These are phyloP conservation scores for Centroberyx gerrardi DNA, from an alignment of 2,797 vertebrate genomes.

Conservation along the genomic window DNA sequence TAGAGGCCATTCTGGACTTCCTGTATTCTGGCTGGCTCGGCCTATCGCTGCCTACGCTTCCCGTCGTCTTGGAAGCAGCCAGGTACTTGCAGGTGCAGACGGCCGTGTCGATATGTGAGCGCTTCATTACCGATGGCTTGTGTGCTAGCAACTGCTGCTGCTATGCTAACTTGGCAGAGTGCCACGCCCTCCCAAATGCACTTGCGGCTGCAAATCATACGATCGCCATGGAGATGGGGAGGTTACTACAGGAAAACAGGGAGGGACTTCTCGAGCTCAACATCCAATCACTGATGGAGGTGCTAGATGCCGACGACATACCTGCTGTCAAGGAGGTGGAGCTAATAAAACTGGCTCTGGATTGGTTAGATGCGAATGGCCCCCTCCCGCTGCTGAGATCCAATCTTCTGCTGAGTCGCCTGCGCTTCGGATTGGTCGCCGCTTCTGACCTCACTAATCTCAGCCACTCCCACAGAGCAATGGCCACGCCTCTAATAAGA, in stretches of 20 bases:
- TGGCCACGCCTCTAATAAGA: constrained; percentile 87
- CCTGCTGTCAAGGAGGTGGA: constrained; percentile 85
- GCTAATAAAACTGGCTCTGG: constrained; percentile 87
- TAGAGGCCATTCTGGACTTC: constrained; percentile 93
- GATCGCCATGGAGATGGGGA: constrained; percentile 85
- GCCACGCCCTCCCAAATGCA: constrained; percentile 86
- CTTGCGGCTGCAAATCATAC: constrained; percentile 85
- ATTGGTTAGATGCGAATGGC: constrained; percentile 89
- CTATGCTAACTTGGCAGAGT: constrained; percentile 91
- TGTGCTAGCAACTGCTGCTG: constrained; percentile 89
- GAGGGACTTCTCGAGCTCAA: constrained; percentile 88
- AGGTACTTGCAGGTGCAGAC: constrained; percentile 94
- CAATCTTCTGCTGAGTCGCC: constrained; percentile 87
- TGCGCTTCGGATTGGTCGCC: constrained; percentile 90
- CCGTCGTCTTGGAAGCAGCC: constrained; percentile 91
- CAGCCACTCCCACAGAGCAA: constrained; percentile 83
- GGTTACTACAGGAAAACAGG: constrained; percentile 76
- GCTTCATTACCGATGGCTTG: constrained; percentile 90
- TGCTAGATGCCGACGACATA: constrained; percentile 88
- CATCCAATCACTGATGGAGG: constrained; percentile 84
- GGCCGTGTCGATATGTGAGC: constrained; percentile 90
- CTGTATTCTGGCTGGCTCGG: constrained; percentile 95
- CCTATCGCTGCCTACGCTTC: constrained; percentile 88
- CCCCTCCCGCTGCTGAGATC: constrained; percentile 84
- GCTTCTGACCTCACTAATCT: constrained; percentile 82